phyloP scores from a whole-genome alignment of 2,888 invertebrate genomes.

The Hemicrepidius hirtus region DNA sequence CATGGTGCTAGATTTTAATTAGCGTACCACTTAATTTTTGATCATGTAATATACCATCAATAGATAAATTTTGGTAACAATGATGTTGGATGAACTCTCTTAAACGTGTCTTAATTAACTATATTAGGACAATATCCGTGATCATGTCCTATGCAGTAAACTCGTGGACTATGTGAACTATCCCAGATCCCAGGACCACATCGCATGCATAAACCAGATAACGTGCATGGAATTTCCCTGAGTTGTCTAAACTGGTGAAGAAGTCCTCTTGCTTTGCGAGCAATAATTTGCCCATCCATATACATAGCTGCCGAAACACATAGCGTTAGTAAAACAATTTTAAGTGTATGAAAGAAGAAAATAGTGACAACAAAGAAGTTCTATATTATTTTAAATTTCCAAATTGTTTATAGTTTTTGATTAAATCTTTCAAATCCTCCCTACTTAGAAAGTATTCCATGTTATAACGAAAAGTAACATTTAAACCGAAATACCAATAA shows the following conservation, averaged over 20 bases:
- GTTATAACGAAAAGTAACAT: too few relatives aligned
- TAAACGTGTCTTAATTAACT: slow-evolving; percentile 49
- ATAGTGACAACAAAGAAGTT: too few relatives aligned
- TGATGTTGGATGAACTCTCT: neutral
- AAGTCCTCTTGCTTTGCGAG: slow-evolving; percentile 93
- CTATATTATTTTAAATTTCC: too few relatives aligned
- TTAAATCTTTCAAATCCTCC: too few relatives aligned
- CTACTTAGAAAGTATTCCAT: too few relatives aligned
- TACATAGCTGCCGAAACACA: slow-evolving; percentile 88
- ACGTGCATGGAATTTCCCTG: slow-evolving; percentile 90
- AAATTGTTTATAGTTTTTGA: too few relatives aligned
- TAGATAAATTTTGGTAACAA: neutral
- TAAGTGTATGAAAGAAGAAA: too few relatives aligned
- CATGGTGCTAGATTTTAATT: too few relatives aligned
- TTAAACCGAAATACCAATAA: too few relatives aligned
- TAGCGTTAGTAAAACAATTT: neutral
- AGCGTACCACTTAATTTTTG: neutral
- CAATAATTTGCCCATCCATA: slow-evolving; percentile 94
- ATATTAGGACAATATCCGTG: slow-evolving; percentile 72
- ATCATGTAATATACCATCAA: neutral
- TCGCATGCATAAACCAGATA: slow-evolving; percentile 90
- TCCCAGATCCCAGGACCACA: slow-evolving; percentile 97
- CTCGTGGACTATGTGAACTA: slow-evolving; percentile 90
- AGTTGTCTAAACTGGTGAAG: slow-evolving; percentile 93
- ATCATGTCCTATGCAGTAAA: slow-evolving; percentile 86